Percentiles rank a stretch among this genome's conserved stretches.
These are phyloP conservation scores for Meriones unguiculatus DNA, from an alignment of 2,113 vertebrate genomes.

Conservation along the genomic window DNA sequence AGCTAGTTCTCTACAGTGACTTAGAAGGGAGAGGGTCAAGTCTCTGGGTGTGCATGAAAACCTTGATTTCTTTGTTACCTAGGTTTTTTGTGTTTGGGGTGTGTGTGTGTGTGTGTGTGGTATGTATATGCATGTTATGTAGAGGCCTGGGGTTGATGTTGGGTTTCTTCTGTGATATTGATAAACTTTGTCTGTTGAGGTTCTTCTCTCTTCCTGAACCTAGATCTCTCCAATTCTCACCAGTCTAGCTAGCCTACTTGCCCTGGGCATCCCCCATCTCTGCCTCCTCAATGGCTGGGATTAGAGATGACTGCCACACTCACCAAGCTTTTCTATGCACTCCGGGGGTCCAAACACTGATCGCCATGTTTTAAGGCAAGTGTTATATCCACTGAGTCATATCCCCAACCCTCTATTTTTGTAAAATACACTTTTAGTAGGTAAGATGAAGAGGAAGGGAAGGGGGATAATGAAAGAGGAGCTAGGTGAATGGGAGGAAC, in stretches of 20 bases:
- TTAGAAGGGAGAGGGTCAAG: neutral
- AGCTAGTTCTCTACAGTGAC: slow-evolving; percentile 45
- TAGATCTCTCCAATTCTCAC: neutral
- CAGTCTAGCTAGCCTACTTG: neutral
- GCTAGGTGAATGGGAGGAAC: neutral
- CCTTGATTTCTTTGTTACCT: neutral
- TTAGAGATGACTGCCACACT: neutral
- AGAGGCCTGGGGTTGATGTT: neutral
- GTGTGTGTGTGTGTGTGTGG: too few species aligned
- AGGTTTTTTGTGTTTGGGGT: neutral
- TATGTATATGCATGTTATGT: neutral
- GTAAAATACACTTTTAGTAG: neutral
- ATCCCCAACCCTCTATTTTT: neutral
- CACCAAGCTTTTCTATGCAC: neutral
- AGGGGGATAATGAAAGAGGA: neutral
- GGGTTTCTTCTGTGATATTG: neutral
- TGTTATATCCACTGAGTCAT: neutral
- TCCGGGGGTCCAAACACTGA: neutral
- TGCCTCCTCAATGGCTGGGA: neutral
- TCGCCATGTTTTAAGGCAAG: too few species aligned
- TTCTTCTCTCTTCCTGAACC: neutral
- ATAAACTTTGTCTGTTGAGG: neutral
- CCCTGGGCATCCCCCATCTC: too few species aligned
- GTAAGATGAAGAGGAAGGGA: neutral
- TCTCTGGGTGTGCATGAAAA: neutral